A percentile compares a stretch with the other conserved stretches of the same genome.
Evolutionary conservation across 2,113 vertebrate species (phyloP).

Genomic region (Hirundichthys speculiger): DNA sequence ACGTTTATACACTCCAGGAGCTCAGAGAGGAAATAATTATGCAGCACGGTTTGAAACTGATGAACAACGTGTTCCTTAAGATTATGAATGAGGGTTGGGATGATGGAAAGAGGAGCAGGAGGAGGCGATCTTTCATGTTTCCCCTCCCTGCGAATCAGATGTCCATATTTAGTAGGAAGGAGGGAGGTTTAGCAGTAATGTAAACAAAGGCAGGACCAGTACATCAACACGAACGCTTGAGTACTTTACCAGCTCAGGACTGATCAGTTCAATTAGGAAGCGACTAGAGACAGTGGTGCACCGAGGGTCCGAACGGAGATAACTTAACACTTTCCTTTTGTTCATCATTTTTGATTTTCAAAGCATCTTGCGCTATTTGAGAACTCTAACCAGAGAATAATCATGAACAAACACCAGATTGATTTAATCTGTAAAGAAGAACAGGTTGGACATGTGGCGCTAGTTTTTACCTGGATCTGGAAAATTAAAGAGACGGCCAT

Average conservation of each 20-base stretch:
- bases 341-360: constrained; percentile 6
- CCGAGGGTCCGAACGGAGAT: too few species aligned
- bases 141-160: constrained; percentile 75
- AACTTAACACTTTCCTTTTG: too few species aligned
- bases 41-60: constrained; percentile 51
- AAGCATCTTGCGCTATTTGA: not conserved
- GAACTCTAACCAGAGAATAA: not conserved
- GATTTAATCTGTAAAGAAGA: constrained; percentile 1
- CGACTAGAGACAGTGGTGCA: not conserved
- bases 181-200: constrained; percentile 79
- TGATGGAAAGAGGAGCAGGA: constrained; percentile 42
- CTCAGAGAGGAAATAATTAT: constrained; percentile 67
- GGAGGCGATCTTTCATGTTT: constrained; percentile 61
- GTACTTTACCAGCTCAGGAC: constrained; percentile 18
- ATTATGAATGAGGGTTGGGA: constrained; percentile 38
- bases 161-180: constrained; percentile 82
- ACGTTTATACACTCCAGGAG: constrained; percentile 57
- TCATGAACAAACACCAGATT: constrained; percentile 8
- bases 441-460: not conserved
- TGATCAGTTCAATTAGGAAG: constrained; percentile 23
- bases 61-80: constrained; percentile 43
- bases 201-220: constrained; percentile 79
- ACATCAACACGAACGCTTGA: constrained; percentile 59
- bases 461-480: constrained; percentile 16
- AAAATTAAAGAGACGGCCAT: constrained; percentile 1